A percentile compares a stretch with the other conserved stretches of the same genome.
These are phyloP conservation scores for Syngnathus floridae DNA, from an alignment of 2,113 vertebrate genomes.

Conservation along the genomic window DNA sequence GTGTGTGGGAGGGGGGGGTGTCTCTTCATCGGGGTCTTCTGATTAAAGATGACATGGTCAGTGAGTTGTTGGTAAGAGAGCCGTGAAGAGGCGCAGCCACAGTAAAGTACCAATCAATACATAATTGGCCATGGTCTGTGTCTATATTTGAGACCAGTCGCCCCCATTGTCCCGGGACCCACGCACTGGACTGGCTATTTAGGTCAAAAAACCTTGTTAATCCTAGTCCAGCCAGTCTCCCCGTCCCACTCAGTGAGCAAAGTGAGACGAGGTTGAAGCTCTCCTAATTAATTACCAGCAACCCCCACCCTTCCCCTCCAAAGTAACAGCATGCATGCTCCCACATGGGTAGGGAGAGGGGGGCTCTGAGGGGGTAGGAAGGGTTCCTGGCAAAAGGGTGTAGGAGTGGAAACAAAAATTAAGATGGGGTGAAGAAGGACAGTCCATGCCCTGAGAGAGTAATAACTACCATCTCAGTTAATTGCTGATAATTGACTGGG, in stretches of 20 bases:
- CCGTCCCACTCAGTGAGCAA: constrained; percentile 35
- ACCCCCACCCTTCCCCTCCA: constrained; percentile 46
- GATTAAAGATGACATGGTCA: constrained; percentile 70
- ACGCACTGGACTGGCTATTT: constrained; percentile 77
- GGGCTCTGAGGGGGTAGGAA: neutral
- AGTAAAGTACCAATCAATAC: constrained; percentile 83
- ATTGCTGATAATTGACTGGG: constrained; percentile 66
- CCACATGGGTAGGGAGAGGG: constrained; percentile 27
- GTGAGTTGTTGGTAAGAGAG: constrained; percentile 67
- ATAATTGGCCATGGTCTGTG: constrained; percentile 80
- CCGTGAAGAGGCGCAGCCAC: constrained; percentile 71
- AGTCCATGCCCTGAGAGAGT: constrained; percentile 55
- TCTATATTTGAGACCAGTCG: constrained; percentile 74
- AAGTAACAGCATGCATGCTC: constrained; percentile 43
- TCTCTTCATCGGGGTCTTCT: constrained; percentile 21
- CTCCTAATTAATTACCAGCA: constrained; percentile 82
- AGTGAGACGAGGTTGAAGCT: constrained; percentile 59
- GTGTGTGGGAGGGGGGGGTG: constrained; percentile 21
- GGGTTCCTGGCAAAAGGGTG: constrained; percentile 47
- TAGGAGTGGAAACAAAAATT: constrained; percentile 50
- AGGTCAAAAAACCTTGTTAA: constrained; percentile 80
- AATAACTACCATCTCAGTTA: constrained; percentile 61
- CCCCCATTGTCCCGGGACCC: constrained; percentile 74
- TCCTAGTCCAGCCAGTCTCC: constrained; percentile 47
- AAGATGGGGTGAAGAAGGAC: constrained; percentile 57